phyloP scores from a whole-genome alignment of 2,113 vertebrate genomes.

The Pedionomus torquatus region DNA sequence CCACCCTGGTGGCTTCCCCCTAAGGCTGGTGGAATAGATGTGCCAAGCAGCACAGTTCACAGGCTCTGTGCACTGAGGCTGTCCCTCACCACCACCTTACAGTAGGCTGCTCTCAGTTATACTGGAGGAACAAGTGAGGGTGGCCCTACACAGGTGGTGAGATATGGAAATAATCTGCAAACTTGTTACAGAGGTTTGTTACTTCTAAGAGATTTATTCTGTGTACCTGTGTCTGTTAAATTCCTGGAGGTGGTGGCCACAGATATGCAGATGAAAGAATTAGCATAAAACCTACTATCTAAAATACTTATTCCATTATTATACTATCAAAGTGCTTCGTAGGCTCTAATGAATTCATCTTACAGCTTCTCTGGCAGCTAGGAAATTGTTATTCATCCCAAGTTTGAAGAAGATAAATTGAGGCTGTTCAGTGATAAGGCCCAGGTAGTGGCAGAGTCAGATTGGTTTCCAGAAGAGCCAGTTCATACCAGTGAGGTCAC shows the following conservation, averaged over 20 bases:
- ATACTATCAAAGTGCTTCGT: not conserved
- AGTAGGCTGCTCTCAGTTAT: not conserved
- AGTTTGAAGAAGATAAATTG: not conserved
- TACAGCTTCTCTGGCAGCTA: not conserved
- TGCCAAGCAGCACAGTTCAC: not conserved
- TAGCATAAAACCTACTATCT: conserved; percentile 3
- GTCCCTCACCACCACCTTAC: not conserved
- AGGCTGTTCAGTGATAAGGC: not conserved
- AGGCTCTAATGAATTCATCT: conserved; percentile 3
- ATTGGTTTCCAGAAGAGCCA: not conserved
- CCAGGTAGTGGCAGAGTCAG: not conserved
- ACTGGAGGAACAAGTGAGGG: not conserved
- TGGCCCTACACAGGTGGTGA: not conserved
- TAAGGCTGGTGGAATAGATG: not conserved
- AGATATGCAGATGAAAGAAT: not conserved
- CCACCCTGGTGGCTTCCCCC: not conserved
- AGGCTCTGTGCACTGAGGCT: not conserved
- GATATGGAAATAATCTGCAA: not conserved
- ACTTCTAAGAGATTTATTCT: not conserved
- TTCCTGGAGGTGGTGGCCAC: not conserved
- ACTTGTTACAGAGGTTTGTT: not conserved
- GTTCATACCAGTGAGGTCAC: not conserved
- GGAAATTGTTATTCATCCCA: not conserved
- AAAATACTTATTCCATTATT: conserved; percentile 9
- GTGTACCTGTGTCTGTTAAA: not conserved